A percentile compares a stretch with the other conserved stretches of the same genome.
Conservation (phyloP, 2,113 vertebrate genomes). For the Rhinoderma darwinii region DNA sequence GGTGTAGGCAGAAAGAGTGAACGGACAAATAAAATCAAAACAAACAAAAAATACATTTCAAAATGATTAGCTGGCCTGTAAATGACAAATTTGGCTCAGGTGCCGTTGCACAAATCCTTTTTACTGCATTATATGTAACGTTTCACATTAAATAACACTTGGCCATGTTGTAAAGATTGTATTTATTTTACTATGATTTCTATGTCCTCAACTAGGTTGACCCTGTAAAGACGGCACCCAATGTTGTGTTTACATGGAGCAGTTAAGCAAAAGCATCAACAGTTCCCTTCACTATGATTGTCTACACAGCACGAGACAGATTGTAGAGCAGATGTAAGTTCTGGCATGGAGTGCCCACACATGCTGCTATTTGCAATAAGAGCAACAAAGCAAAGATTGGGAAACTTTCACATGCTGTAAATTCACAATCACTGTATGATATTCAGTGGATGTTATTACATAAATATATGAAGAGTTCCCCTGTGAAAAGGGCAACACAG, state of each 20-base stretch:
- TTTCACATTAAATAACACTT: background rate
- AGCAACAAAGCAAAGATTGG: constrained; percentile 36
- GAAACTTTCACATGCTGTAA: background rate
- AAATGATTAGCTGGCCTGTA: background rate
- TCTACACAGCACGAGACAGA: constrained; percentile 37
- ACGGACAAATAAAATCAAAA: no score
- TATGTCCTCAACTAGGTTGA: background rate
- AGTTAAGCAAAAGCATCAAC: constrained; percentile 6
- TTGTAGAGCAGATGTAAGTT: constrained; percentile 52
- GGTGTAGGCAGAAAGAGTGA: no score
- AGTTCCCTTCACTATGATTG: constrained; percentile 26
- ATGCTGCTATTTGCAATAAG: constrained; percentile 37
- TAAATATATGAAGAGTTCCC: background rate
- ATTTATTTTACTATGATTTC: background rate
- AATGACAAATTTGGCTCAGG: background rate
- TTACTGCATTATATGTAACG: no score
- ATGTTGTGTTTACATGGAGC: background rate
- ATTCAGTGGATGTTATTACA: background rate
- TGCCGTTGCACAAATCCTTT: no score
- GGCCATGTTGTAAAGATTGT: background rate
- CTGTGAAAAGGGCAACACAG: background rate
- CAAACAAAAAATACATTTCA: background rate
- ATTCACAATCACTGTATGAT: background rate
- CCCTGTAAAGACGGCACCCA: background rate
- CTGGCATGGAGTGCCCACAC: constrained; percentile 38